Conservation (phyloP, 1,140 invertebrate genomes). For the Drosophila kurseongensis region DNA sequence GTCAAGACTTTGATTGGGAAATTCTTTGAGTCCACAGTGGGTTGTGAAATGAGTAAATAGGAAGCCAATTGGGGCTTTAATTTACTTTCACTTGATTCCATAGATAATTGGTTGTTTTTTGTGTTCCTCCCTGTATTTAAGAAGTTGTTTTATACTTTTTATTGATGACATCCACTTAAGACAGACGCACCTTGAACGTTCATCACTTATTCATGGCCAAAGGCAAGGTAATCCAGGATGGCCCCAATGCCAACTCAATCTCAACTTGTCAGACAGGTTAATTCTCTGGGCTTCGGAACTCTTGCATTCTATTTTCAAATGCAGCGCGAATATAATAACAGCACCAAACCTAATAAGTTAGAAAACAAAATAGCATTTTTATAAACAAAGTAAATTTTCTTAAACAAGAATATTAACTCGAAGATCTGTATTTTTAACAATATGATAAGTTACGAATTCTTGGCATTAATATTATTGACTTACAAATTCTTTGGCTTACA, state of each 20-base stretch:
- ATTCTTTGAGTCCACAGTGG: constrained; percentile 22
- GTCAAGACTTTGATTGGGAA: constrained; percentile 48
- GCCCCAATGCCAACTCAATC: constrained; percentile 17
- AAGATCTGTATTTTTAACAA: too few relatives aligned
- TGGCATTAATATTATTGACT: too few relatives aligned
- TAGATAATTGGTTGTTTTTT: constrained; percentile 19
- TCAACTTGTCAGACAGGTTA: constrained; percentile 36
- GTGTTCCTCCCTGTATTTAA: neutral
- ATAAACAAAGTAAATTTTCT: too few relatives aligned
- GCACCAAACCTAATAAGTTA: too few relatives aligned
- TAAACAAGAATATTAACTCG: too few relatives aligned
- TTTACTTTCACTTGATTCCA: constrained; percentile 27
- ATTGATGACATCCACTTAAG: constrained; percentile 33
- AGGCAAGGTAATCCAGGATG: constrained; percentile 55
- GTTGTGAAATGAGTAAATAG: constrained; percentile 30
- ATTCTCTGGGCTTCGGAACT: constrained; percentile 13
- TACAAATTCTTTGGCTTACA: too few relatives aligned
- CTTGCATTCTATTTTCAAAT: constrained; percentile 1
- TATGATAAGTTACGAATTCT: too few relatives aligned
- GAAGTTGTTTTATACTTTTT: neutral
- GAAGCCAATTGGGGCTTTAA: constrained; percentile 29
- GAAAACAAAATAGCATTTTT: too few relatives aligned
- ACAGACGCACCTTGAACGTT: constrained; percentile 19
- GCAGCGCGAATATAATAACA: too few relatives aligned
- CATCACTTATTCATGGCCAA: constrained; percentile 46